Evolutionary conservation across 2,797 vertebrate species (phyloP), one percentile per base, ranked within the genome.

Genomic region (Kryptolebias ocellatus): DNA sequence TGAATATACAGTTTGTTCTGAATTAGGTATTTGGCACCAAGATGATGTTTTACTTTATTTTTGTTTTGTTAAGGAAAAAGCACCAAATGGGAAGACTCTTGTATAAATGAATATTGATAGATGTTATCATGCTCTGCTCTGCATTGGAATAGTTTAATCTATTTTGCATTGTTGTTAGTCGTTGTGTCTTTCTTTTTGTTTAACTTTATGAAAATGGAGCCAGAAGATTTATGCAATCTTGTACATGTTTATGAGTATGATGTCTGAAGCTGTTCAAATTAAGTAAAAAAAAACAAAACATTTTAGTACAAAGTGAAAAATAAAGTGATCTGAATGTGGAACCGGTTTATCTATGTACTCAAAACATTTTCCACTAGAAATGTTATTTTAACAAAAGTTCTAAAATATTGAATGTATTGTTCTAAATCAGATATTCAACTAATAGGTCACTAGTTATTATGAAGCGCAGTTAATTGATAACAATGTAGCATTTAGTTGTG

Each of bases 321-420:
- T 81, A 88, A 82, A 67, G 20, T 24, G 20, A 82, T 76, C 74
- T 83, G 74, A 86, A 89, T 82, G 77, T 90, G 89, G 87, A 92
- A 82, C 85, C 70, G 64, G 71, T 34, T 55, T 86, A 90, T 93
- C 88, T 90, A 84, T 83, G 80, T 74, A 80, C 67, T 81, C 76
- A 80, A 87, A 79, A 80, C 64, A 71, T 70, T 79, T 85, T 81
- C 17, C 70, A 79, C 72, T 84, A 85, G 81, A 82, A 79, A 89
- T 90, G 77, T 85, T 83, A 84, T 89, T 92, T 84, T 89, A 87
- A 91, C 78, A 89, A 78, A 91, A 90, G 85, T 92, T 91, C 91
- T 90, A 90, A 92, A 87, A 89, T 92, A 92, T 91, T 94, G 94
- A 94, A 94, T 95, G 93, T 95, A 95, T 90, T 90, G 81, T 92